phyloP scores from a whole-genome alignment of 2,797 vertebrate species.

The Tokudaia muenninki region DNA sequence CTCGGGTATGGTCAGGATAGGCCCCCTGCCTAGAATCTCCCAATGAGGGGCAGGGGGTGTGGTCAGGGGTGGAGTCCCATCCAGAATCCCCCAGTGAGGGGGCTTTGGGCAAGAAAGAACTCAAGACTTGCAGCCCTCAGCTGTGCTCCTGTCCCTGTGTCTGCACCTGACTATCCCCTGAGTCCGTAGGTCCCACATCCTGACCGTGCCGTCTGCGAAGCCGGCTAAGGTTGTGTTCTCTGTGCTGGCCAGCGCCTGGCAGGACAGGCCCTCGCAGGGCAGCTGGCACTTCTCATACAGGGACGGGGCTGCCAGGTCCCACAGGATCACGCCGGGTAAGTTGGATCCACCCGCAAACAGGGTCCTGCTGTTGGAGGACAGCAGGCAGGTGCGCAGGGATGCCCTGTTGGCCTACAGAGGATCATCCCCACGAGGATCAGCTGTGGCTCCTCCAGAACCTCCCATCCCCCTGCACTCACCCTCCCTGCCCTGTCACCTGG shows the following conservation, averaged over 20 bases:
- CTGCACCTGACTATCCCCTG: slow-evolving; percentile 86
- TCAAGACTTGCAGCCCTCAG: neutral
- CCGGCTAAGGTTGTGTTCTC: slow-evolving; percentile 91
- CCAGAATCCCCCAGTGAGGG: neutral
- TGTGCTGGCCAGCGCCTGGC: slow-evolving; percentile 89
- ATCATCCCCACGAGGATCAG: fast-evolving
- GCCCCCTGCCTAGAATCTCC: neutral
- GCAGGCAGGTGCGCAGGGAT: slow-evolving; percentile 66
- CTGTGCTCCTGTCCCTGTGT: neutral
- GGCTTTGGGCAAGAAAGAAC: neutral
- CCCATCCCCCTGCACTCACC: neutral
- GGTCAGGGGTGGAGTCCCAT: neutral
- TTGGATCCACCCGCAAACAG: slow-evolving; percentile 28
- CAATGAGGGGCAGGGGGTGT: neutral
- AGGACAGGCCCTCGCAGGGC: slow-evolving; percentile 89
- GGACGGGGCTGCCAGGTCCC: slow-evolving; percentile 54
- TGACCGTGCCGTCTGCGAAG: slow-evolving; percentile 87
- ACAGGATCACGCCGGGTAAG: slow-evolving; percentile 34
- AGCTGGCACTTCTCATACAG: slow-evolving; percentile 80
- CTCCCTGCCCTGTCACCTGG: slow-evolving; percentile 28
- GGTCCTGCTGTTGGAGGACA: slow-evolving; percentile 89
- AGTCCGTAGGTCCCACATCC: slow-evolving; percentile 91
- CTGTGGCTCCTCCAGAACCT: fast-evolving
- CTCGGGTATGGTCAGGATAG: neutral
- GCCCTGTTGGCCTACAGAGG: neutral